Base-by-base conservation (phyloP, 2,113 vertebrate species). In the Melospiza georgiana region DNA sequence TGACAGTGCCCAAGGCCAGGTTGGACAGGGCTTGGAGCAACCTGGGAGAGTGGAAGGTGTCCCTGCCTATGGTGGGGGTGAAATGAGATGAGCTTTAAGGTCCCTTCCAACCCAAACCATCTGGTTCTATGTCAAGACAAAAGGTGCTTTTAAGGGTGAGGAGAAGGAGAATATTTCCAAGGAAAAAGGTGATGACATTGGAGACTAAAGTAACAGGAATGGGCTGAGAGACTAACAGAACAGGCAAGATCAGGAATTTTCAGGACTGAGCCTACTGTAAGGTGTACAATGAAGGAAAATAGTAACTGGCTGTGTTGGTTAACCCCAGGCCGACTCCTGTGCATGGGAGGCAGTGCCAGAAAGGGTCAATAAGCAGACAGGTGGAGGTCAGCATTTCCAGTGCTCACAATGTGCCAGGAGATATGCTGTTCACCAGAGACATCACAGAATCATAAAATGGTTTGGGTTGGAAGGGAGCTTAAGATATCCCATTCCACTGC, bases 171-270 rank as follows among this genome's bases (percentile, higher is more conserved):
- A 9, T 37, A 48, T 51, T 90, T 85, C 39, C 0, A 0, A n/a
- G 39, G 39, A 74, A 25, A 44, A 66, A 58, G 31, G 31, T 33
- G 28, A 69, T 0, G 1, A 23, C 5, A 1, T 0, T 66, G 17
- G 15, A 55, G 41, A 84, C 11, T 27, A 39, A 55, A 74, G 27
- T 20, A 43, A 55, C 1, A 3, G 22, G 55, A 84, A 84, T 0
- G 3, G 43, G 35, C 15, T 67, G 57, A 59, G 61, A 55, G 30
- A 28, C 1, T 2, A 71, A 52, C 33, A 68, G 35, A 48, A 75
- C 1, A 4, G 33, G 15, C 0, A 1, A 66, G 41, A 66, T 62
- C 21, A 46, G 52, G 68, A 87, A 49, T 46, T 87, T 72, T 61
- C 14, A 72, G 78, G 66, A 46, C 33, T 2, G 6, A 87, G 41